These are phyloP conservation scores for Agrenia bidenticulata DNA, from an alignment of 2,888 invertebrate genomes.

Conservation along the genomic window DNA sequence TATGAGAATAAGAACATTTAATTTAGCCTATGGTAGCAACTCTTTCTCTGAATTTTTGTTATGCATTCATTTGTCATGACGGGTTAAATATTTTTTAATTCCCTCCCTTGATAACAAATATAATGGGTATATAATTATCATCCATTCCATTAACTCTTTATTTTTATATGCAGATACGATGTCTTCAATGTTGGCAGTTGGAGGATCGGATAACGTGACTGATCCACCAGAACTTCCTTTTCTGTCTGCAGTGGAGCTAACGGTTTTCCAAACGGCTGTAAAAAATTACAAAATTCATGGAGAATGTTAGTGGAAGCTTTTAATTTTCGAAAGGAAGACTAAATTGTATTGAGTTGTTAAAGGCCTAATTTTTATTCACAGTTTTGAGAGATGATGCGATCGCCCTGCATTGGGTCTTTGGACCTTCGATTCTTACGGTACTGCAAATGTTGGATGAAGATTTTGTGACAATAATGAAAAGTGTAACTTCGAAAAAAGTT, in stretches of 20 bases:
- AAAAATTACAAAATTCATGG: constrained; percentile 10
- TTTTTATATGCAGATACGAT: no score
- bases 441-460: constrained; percentile 36
- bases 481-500: constrained; percentile 1
- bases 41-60: no score
- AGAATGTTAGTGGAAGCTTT: constrained; percentile 14
- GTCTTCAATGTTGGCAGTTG: no score
- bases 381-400: constrained; percentile 31
- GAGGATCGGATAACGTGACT: no score
- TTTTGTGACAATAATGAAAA: constrained; percentile 6
- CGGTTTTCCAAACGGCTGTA: constrained; percentile 23
- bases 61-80: no score
- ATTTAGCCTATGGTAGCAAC: no score
- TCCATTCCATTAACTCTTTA: no score
- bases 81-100: no score
- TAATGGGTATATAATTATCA: no score
- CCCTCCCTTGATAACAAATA: no score
- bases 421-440: constrained; percentile 20
- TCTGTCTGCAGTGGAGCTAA: constrained; percentile 1
- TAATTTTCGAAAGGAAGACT: not conserved
- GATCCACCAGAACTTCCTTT: not conserved
- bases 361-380: constrained; percentile 13
- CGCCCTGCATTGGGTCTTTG: constrained; percentile 27
- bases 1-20: no score
- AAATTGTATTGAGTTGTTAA: no score